Base-by-base conservation (phyloP, 2,888 invertebrate species). In the Eupithecia inturbata region DNA sequence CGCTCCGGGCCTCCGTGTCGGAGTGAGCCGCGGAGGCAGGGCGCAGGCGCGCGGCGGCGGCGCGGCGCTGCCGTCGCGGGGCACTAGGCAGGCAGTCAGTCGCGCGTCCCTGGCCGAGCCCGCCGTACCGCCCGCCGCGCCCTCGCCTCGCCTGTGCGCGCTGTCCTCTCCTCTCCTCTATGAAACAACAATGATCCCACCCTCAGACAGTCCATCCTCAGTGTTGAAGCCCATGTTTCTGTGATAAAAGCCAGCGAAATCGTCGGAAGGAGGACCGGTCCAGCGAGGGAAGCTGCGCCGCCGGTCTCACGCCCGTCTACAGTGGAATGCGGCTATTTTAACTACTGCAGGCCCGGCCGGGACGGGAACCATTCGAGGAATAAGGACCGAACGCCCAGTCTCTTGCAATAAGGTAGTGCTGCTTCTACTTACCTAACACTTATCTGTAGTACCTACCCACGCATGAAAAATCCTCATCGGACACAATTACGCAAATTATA, bases 271-370 rank as follows among this genome's bases (percentile, higher is more conserved):
- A n/a, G 36, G 89, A 91, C 91, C 92, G 92, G 92, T 92, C 92
- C 53, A 53, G 53, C 53, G 88, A 89, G 89, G 91, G 92, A 93
- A 88, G 92, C 92, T 92, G 92, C 92, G 91, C 88, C 92, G 92
- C 88, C 89, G 89, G 90, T 89, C 90, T 88, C 89, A 89, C 91
- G 92, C 92, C 91, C 88, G 91, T 87, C 88, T 91, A 91, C 91
- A 90, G 89, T 89, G 94, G 94, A 94, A 94, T 94, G 94, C 94
- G 92, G 94, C 91, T 93, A 93, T 93, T 93, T 94, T 93, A 93
- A 93, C 93, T 92, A 93, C 93, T 93, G 93, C 93, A 90, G 93
- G 91, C 90, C 87, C 90, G 88, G 93, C 93, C 90, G 93, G 91
- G 90, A 87, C 90, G 88, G 91, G 89, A 91, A 89, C 90, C 89